Evolutionary conservation across 64 coral and sea anemone genomes (phyloP).

Genomic region (Actinia tenebrosa): DNA sequence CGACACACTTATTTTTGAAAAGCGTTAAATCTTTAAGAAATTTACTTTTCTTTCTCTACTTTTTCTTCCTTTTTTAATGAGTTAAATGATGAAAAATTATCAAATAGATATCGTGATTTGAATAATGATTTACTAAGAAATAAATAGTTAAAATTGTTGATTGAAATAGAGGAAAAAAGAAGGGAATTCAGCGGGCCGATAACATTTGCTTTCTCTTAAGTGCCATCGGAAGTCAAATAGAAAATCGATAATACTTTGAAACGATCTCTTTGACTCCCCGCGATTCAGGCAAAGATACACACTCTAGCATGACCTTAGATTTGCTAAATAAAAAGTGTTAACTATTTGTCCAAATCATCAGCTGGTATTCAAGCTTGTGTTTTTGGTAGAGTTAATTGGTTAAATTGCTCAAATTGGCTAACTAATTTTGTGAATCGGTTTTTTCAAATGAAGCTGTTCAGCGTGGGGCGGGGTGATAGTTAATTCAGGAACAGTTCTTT

Average conservation of each 20-base stretch:
- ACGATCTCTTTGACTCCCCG: background rate
- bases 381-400: background rate
- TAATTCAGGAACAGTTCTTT: constrained; percentile 10
- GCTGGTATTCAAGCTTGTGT: constrained; percentile 1
- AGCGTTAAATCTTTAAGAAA: too few relatives aligned
- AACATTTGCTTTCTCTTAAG: background rate
- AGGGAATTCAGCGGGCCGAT: background rate
- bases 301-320: constrained; percentile 1
- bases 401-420: constrained; percentile 17
- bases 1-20: too few relatives aligned
- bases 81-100: too few relatives aligned
- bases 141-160: background rate
- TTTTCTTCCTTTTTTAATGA: too few relatives aligned
- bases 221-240: background rate
- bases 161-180: background rate
- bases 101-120: too few relatives aligned
- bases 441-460: constrained; percentile 11
- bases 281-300: background rate
- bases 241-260: constrained; percentile 13
- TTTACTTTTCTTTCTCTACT: too few relatives aligned
- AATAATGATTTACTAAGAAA: background rate
- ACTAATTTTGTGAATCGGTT: background rate
- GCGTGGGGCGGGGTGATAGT: constrained; percentile 17
- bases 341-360: constrained; percentile 1
- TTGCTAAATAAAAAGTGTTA: background rate